These are phyloP conservation scores for Timema podura DNA, from an alignment of 2,888 invertebrate species.

Conservation along the genomic window DNA sequence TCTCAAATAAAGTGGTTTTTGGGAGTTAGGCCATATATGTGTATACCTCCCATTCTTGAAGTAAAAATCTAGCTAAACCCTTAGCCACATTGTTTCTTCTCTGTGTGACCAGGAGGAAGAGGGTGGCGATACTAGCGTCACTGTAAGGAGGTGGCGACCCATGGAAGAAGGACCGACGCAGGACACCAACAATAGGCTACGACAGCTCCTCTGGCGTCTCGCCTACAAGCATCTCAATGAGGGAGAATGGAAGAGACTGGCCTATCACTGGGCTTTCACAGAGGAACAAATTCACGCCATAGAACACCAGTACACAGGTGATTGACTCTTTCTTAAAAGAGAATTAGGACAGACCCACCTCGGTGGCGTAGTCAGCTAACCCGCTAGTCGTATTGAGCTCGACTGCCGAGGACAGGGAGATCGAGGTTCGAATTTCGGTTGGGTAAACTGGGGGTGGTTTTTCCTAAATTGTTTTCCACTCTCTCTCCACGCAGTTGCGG, in stretches of 20 bases:
- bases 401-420: too few relatives aligned
- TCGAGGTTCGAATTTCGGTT: too few relatives aligned
- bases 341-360: background rate
- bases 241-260: constrained; percentile 63
- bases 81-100: too few relatives aligned
- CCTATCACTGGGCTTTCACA: constrained; percentile 63
- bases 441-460: too few relatives aligned
- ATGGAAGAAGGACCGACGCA: constrained; percentile 18
- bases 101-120: constrained; percentile 1
- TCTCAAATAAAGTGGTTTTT: too few relatives aligned
- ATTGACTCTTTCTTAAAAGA: background rate
- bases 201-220: constrained; percentile 51
- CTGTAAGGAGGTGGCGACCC: constrained; percentile 12
- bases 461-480: too few relatives aligned
- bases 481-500: too few relatives aligned
- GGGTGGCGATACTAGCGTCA: background rate
- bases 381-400: too few relatives aligned
- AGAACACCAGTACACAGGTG: constrained; percentile 67
- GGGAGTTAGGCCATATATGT: too few relatives aligned
- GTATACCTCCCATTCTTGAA: too few relatives aligned
- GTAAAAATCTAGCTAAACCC: too few relatives aligned
- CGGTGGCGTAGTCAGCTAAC: too few relatives aligned
- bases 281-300: constrained; percentile 64
- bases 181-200: constrained; percentile 42
- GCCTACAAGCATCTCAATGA: constrained; percentile 58